These are phyloP conservation scores for Linurgus olivaceus DNA, from an alignment of 2,797 vertebrate genomes.

Conservation along the genomic window DNA sequence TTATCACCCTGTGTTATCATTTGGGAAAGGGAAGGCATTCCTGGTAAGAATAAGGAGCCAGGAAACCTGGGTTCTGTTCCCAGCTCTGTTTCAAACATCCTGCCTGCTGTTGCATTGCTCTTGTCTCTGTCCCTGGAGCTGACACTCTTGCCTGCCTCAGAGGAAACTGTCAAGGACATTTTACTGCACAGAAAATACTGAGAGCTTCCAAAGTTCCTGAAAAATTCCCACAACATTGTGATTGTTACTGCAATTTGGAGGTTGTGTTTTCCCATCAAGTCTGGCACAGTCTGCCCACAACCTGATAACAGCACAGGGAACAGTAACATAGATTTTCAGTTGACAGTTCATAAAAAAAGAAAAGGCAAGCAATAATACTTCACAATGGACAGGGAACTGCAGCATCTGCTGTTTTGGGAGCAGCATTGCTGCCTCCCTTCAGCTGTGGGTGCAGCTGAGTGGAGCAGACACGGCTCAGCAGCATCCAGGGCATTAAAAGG, in stretches of 20 bases:
- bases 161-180: background rate
- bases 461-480: background rate
- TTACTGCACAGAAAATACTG: background rate
- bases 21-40: background rate
- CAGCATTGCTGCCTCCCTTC: background rate
- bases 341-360: background rate
- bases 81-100: background rate
- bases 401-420: constrained; percentile 19
- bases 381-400: background rate
- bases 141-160: background rate
- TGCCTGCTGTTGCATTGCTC: background rate
- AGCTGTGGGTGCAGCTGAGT: background rate
- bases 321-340: background rate
- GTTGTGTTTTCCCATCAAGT: background rate
- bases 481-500: background rate
- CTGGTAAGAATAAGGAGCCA: background rate
- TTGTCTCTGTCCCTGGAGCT: background rate
- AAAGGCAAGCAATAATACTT: background rate
- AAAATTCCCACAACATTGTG: background rate
- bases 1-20: constrained; percentile 8
- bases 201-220: background rate
- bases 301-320: background rate
- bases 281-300: background rate
- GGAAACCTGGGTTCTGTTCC: background rate
- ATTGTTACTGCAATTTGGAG: background rate